phyloP scores from a whole-genome alignment of 2,113 vertebrate genomes.

The Argyrosomus japonicus region DNA sequence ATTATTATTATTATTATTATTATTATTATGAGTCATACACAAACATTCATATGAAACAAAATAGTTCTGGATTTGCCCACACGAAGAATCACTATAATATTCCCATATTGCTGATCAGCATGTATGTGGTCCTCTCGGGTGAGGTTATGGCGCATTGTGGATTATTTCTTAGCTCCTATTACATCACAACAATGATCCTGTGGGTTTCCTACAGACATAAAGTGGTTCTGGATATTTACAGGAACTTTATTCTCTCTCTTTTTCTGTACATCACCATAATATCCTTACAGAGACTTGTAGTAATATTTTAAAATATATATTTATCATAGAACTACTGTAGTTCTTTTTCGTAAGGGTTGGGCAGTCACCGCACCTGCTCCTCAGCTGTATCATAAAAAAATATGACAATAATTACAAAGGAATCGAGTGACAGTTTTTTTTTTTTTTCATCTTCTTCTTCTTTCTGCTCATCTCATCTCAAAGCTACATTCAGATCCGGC shows the following conservation, averaged over 20 bases:
- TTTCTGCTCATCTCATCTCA: not conserved
- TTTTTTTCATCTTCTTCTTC: not conserved
- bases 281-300: slow-evolving; percentile 18
- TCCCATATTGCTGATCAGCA: slow-evolving; percentile 33
- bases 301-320: slow-evolving; percentile 14
- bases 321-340: slow-evolving; percentile 21
- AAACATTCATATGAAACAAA: slow-evolving; percentile 69
- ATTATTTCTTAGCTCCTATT: slow-evolving; percentile 17
- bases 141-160: slow-evolving; percentile 21
- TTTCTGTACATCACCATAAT: not conserved
- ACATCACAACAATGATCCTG: slow-evolving; percentile 37
- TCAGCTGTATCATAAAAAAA: slow-evolving; percentile 56
- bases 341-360: slow-evolving; percentile 14
- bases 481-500: slow-evolving; percentile 38
- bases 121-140: slow-evolving; percentile 3
- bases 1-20: slow-evolving; percentile 54
- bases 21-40: slow-evolving; percentile 52
- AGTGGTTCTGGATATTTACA: slow-evolving; percentile 54
- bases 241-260: slow-evolving; percentile 1
- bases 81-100: slow-evolving; percentile 25
- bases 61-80: slow-evolving; percentile 24
- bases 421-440: slow-evolving; percentile 40
- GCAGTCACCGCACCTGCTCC: slow-evolving; percentile 48
- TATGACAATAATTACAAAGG: slow-evolving; percentile 57
- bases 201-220: slow-evolving; percentile 16